Evolutionary conservation across 2,888 invertebrate genomes (phyloP), one percentile per base, ranked within the genome.

Genomic region (Lydus trimaculatus): DNA sequence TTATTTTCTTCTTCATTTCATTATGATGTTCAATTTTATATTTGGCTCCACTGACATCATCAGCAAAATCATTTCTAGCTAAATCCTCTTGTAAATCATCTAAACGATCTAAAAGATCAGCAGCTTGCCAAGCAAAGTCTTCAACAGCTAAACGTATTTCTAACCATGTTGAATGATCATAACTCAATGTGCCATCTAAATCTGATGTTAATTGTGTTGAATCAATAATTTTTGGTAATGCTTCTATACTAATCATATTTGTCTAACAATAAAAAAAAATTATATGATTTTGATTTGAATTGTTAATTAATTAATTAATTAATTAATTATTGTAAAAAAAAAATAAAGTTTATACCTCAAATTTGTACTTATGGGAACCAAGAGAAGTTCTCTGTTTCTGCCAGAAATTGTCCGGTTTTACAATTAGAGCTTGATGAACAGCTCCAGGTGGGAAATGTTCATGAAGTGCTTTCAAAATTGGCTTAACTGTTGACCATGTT

Each of bases 351-450:
- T 86, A 87, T 86, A 96, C 96, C 91, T 99, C 98, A 88, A 99
- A 99, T 88, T 97, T 98, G 89, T 98, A 99, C 89, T 98, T 99
- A 86, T 97, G 95, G 87, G 96, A 96, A 82, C 97, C 97, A 83
- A 99, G 91, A 76, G 96, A 97, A 79, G 98, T 97, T 84, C 98
- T 93, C 87, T 99, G 98, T 87, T 99, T 99, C 87, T 99, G 98
- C 98, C 98, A 98, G 89, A 99, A 99, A 85, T 98, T 98, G 84
- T 99, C 99, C 77, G 98, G 98, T 88, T 99, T 98, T 80, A 99
- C 97, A 84, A 99, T 97, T 84, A 96, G 95, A 78, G 97, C 98
- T 85, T 94, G 94, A 87, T 97, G 94, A 83, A 99, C 94, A 84
- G 90, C 91, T 75, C 91, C 91, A 79, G 96, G 93, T 80, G 96